Evolutionary conservation across 2,888 invertebrate species (phyloP).

Genomic region (Luperina testacea): DNA sequence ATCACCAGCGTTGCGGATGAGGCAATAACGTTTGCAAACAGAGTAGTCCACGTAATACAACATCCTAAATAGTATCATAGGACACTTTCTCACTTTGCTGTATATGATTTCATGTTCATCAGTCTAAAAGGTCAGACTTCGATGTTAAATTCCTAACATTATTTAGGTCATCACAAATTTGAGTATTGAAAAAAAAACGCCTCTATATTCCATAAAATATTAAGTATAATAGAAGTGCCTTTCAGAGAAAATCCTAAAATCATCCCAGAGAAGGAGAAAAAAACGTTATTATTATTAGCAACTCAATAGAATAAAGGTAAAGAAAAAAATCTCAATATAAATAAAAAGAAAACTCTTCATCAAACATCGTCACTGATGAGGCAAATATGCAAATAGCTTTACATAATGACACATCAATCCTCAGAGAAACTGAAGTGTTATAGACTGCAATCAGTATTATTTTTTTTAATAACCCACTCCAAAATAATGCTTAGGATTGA

Average conservation of each 20-base stretch:
- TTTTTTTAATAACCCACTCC: no score
- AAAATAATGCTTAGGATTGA: no score
- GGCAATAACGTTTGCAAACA: conserved; percentile 24
- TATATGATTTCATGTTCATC: conserved; percentile 16
- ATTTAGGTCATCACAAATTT: neutral
- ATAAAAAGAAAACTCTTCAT: neutral
- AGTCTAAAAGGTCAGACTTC: conserved; percentile 10
- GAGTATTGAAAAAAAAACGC: neutral
- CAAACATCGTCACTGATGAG: no score
- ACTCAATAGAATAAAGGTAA: neutral
- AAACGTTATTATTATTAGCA: no score
- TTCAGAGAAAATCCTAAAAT: neutral
- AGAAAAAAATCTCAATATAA: neutral
- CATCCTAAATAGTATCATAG: conserved; percentile 49
- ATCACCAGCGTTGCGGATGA: conserved; percentile 11
- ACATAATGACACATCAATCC: no score
- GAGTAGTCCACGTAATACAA: conserved; percentile 45
- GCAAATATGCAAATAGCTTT: no score
- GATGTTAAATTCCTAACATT: conserved; percentile 1
- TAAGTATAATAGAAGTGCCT: neutral
- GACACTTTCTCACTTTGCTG: conserved; percentile 47
- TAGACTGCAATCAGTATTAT: no score
- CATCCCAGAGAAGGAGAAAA: neutral
- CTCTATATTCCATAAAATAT: neutral
- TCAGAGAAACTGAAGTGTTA: no score